A percentile compares a stretch with the other conserved stretches of the same genome.
Evolutionary conservation across 2,113 vertebrate genomes (phyloP).

Genomic region (Mionectes macconnelli): DNA sequence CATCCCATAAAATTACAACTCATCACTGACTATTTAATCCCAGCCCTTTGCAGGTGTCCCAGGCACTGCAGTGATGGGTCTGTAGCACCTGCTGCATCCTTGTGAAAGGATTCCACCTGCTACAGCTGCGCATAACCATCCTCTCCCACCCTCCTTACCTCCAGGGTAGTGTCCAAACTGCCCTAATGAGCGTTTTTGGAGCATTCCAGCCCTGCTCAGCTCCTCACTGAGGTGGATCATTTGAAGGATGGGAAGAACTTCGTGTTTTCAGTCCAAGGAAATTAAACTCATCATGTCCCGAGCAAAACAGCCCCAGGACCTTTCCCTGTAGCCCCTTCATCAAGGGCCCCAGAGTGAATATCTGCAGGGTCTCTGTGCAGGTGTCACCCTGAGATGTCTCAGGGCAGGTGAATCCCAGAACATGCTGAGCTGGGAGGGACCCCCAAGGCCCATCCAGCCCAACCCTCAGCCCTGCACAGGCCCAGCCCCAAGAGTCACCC

Average conservation of each 20-base stretch:
- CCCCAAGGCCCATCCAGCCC: background rate
- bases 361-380: background rate
- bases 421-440: background rate
- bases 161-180: background rate
- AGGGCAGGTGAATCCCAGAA: background rate
- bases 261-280: background rate
- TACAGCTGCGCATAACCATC: background rate
- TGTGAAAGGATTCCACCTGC: background rate
- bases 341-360: background rate
- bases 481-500: too few relatives aligned
- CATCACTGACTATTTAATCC: background rate
- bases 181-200: background rate
- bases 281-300: background rate
- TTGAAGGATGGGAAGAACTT: background rate
- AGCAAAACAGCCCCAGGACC: background rate
- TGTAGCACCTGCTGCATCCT: background rate
- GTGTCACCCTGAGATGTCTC: background rate
- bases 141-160: background rate
- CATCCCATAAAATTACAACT: background rate
- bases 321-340: background rate
- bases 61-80: background rate
- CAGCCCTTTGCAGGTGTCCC: background rate
- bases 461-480: background rate
- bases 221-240: background rate
- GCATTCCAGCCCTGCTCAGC: background rate